Percentiles rank a stretch among this genome's conserved stretches.
phyloP scores from a whole-genome alignment of 2,797 vertebrate species.

The Microcaecilia unicolor region DNA sequence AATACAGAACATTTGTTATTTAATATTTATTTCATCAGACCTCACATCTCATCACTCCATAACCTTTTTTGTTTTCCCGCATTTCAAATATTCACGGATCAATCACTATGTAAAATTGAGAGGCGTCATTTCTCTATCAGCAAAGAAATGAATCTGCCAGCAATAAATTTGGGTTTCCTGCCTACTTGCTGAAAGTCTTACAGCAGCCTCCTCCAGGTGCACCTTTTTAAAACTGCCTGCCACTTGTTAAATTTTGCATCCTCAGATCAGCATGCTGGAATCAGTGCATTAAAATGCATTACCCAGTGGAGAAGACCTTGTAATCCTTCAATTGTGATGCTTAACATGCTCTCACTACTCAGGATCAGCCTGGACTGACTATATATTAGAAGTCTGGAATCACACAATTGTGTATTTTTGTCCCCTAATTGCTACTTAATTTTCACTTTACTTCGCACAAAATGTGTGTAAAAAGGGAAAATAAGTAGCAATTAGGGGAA shows the following conservation, averaged over 20 bases:
- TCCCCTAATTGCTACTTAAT: conserved; percentile 33
- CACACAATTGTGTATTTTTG: conserved; percentile 8
- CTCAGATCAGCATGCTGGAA: background rate
- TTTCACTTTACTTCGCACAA: conserved; percentile 27
- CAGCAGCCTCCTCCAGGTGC: background rate
- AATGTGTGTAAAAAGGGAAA: conserved; percentile 39
- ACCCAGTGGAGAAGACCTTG: background rate
- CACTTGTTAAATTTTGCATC: background rate
- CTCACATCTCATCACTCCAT: too few species aligned
- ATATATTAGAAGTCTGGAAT: conserved; percentile 8
- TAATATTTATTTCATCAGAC: too few species aligned
- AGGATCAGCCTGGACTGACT: background rate
- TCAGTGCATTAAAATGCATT: background rate
- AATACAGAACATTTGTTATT: too few species aligned
- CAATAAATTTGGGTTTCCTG: conserved; percentile 1
- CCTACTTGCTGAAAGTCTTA: conserved; percentile 9
- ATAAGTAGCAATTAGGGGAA: conserved; percentile 17
- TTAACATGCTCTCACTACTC: too few species aligned
- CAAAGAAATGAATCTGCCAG: conserved; percentile 17
- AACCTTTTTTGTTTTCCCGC: too few species aligned
- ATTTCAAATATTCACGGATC: conserved; percentile 4
- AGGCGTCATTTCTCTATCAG: background rate
- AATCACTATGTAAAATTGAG: conserved; percentile 3
- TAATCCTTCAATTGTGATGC: background rate
- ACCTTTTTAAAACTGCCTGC: background rate